Evolutionary conservation across 2,888 invertebrate species (phyloP), one percentile per base, ranked within the genome.

Genomic region (Odontocolon sp.): DNA sequence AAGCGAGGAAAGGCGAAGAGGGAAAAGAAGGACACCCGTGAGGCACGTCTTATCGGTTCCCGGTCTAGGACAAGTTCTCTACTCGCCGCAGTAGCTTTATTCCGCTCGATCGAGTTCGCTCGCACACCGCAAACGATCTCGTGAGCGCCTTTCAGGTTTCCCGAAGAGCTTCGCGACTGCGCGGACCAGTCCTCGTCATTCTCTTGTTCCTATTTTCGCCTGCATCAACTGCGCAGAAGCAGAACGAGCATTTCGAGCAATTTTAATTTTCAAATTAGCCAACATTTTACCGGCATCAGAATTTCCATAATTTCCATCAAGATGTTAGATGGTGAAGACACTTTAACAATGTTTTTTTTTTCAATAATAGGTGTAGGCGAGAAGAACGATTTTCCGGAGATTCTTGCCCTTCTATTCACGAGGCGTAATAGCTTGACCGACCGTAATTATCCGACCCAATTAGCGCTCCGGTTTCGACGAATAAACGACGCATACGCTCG

Each of bases 381-480:
- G 36, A 23, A 23, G 59, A 56, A n/a, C 45, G 21, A 36, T 16
- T 18, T 36, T 36, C 23, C 45, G 6, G 64, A 45, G 45, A 45
- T 64, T 64, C 64, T 45, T 36, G 38, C 42, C 9, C 21, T n/a
- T 11, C 31, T 31, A 42, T 45, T 57, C 6, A 18, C 16, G 16
- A n/a, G 36, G 40, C 59, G 9, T 31, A 40, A 50, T 56, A 47
- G 47, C 38, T 68, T 68, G 54, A 68, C 54, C 74, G 38, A 16
- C 28, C 54, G 33, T 73, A 79, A 77, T 77, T 77, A 73, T 72
- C 70, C 72, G 73, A 70, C 70, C 73, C 69, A 79, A 77, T 80
- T 80, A 80, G 70, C 73, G 70, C 64, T 63, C 70, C 73, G 56
- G 61, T 77, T 66, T 40, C 54, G 54, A 40, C 56, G 38, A 42